A percentile compares a stretch with the other conserved stretches of the same genome.
Conservation (phyloP, 2,888 invertebrate genomes). For the Synergus gifuensis region DNA sequence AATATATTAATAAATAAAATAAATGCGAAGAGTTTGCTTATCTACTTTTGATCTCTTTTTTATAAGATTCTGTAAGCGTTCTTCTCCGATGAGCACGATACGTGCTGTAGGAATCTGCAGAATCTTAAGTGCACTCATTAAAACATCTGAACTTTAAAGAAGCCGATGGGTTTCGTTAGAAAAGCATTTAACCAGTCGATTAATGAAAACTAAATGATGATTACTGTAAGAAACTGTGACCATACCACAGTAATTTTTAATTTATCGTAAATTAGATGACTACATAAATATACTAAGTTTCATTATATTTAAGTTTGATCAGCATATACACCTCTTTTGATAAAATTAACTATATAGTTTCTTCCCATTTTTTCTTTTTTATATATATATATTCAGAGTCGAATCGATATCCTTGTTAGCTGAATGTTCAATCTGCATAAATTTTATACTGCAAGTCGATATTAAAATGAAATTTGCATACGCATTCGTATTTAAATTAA, state of each 20-base stretch:
- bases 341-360: conserved; percentile 8
- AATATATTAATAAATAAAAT: too few relatives aligned
- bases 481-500: conserved; percentile 40
- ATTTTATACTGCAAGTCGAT: conserved; percentile 22
- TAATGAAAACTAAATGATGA: not conserved
- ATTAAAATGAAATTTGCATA: conserved; percentile 37
- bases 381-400: not conserved
- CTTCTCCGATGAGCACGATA: too few relatives aligned
- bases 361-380: not conserved
- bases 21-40: too few relatives aligned
- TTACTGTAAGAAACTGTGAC: not conserved
- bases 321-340: conserved; percentile 1
- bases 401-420: conserved; percentile 18
- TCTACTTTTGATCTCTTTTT: too few relatives aligned
- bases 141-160: conserved; percentile 61
- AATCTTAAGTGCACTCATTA: conserved; percentile 67
- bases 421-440: conserved; percentile 37
- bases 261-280: not conserved
- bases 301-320: not conserved
- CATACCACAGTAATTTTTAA: too few relatives aligned
- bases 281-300: not conserved
- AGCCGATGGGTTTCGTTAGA: conserved; percentile 58
- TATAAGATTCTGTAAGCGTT: too few relatives aligned
- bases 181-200: conserved; percentile 32
- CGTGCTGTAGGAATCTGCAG: conserved; percentile 53